These are phyloP conservation scores for Urocyon cinereoargenteus DNA, from an alignment of 2,797 vertebrate genomes.

Conservation along the genomic window DNA sequence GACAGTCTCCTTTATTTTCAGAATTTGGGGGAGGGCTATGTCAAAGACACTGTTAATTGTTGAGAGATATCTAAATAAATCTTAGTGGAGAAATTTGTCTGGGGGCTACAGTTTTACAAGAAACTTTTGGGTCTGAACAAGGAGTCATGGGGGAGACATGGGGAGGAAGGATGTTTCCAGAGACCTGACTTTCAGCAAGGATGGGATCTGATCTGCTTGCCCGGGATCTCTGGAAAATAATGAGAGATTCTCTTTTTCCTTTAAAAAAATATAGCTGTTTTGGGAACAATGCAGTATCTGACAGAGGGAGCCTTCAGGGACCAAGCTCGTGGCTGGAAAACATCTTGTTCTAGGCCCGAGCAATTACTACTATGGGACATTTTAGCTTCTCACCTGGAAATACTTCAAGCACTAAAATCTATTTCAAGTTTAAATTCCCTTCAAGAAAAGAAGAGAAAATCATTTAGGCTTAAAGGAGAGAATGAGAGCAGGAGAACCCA, in stretches of 20 bases:
- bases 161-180: not conserved
- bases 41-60: not conserved
- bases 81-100: not conserved
- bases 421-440: constrained; percentile 61
- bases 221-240: not conserved
- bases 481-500: not conserved
- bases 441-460: not conserved
- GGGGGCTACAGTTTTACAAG: not conserved
- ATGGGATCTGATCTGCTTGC: not conserved
- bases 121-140: not conserved
- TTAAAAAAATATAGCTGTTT: not conserved
- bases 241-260: not conserved
- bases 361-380: constrained; percentile 19
- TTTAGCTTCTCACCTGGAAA: constrained; percentile 63
- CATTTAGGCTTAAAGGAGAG: not conserved
- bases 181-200: not conserved
- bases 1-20: constrained; percentile 56
- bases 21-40: constrained; percentile 35
- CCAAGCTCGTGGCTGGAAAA: not conserved
- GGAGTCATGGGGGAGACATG: not conserved
- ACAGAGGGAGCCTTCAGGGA: constrained; percentile 31
- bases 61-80: not conserved
- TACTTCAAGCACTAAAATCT: constrained; percentile 42
- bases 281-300: not conserved
- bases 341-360: constrained; percentile 41